Percentiles rank a stretch among this genome's conserved stretches.
Evolutionary conservation across 2,797 vertebrate species (phyloP).

Genomic region (Triplophysa bombifrons): DNA sequence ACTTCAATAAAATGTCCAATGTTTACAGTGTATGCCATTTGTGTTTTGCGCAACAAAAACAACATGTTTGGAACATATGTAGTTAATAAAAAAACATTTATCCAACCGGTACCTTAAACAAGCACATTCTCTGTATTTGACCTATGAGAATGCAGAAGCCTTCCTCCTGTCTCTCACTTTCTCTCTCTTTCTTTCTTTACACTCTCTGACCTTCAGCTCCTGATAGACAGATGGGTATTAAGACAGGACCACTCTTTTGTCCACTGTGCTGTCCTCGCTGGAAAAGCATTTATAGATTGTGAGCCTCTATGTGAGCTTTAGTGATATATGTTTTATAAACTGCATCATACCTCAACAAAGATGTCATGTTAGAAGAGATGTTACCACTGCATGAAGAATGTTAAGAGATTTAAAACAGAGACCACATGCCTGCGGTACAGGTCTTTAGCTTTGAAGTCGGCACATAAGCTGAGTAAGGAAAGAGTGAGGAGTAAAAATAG

Average conservation of each 20-base stretch:
- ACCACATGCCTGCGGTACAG: constrained; percentile 29
- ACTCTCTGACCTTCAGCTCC: constrained; percentile 9
- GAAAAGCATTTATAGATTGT: constrained; percentile 13
- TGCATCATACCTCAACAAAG: not conserved
- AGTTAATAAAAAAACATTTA: too few relatives aligned
- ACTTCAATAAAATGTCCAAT: too few relatives aligned
- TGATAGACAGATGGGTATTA: constrained; percentile 27
- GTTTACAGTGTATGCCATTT: too few relatives aligned
- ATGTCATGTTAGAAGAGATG: constrained; percentile 15
- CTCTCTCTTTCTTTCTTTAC: not conserved
- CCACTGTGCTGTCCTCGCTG: constrained; percentile 16
- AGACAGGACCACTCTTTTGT: constrained; percentile 22
- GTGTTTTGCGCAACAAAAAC: too few relatives aligned
- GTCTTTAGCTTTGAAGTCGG: constrained; percentile 49
- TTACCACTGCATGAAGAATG: constrained; percentile 29
- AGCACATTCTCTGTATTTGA: not conserved
- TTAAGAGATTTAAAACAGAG: constrained; percentile 26
- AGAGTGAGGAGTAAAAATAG: constrained; percentile 52
- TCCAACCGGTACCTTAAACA: not conserved
- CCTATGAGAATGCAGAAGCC: not conserved
- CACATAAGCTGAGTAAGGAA: constrained; percentile 56
- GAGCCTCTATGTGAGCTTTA: not conserved
- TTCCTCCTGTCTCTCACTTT: not conserved
- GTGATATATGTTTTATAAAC: constrained; percentile 12
- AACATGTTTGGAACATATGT: too few relatives aligned